Conservation (phyloP, 2,888 invertebrate genomes). For the Oithona nana region DNA sequence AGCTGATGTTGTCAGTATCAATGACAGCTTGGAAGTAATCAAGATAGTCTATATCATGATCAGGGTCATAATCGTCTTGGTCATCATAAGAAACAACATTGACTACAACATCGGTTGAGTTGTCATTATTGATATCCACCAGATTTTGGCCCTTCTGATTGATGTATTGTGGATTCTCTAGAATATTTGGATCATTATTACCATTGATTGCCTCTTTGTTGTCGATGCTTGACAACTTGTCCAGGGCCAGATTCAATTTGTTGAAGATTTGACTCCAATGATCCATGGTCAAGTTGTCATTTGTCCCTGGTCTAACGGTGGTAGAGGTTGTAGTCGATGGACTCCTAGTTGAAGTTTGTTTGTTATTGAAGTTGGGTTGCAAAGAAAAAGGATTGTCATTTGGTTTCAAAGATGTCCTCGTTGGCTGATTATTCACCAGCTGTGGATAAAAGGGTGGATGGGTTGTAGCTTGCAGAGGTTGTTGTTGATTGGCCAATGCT, state of each 20-base stretch:
- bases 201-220: background rate
- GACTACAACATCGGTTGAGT: background rate
- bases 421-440: background rate
- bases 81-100: background rate
- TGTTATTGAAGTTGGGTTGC: background rate
- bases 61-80: background rate
- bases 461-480: background rate
- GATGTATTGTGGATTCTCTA: background rate
- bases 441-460: background rate
- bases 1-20: background rate
- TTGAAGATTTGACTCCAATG: background rate
- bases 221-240: background rate
- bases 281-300: background rate
- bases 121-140: no score
- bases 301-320: background rate
- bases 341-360: background rate
- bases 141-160: background rate
- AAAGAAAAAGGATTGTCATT: background rate
- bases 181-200: background rate
- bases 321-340: background rate
- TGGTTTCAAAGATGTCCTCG: no score
- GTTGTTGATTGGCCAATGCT: background rate
- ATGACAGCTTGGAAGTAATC: background rate
- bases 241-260: background rate
- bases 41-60: background rate